Conservation (phyloP, 2,797 vertebrate genomes). For the Eleutherodactylus coqui region DNA sequence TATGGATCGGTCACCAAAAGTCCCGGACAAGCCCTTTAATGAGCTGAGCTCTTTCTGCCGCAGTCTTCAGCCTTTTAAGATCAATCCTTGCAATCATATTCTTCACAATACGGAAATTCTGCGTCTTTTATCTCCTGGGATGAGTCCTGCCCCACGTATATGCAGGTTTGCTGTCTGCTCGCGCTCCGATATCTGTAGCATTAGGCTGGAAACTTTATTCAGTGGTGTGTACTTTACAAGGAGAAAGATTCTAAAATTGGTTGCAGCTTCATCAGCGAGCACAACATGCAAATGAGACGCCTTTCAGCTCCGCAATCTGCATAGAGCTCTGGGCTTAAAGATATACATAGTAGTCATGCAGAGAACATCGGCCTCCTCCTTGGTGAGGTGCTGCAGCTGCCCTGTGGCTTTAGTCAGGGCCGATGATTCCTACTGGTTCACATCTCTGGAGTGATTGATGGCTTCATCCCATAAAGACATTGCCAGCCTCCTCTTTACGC, state of each 20-base stretch:
- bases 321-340: not conserved
- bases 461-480: not conserved
- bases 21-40: too few species aligned
- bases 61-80: too few species aligned
- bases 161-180: not conserved
- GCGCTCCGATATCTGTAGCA: not conserved
- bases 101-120: too few species aligned
- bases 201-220: too few species aligned
- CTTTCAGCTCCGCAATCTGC: not conserved
- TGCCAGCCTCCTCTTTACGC: not conserved
- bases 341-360: not conserved
- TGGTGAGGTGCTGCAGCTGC: not conserved
- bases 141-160: too few species aligned
- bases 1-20: too few species aligned
- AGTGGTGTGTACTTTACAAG: not conserved
- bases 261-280: not conserved
- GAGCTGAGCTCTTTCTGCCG: too few species aligned
- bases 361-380: not conserved
- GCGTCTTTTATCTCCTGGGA: too few species aligned
- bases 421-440: not conserved
- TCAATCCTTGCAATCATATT: too few species aligned
- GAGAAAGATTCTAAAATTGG: conserved; percentile 1
- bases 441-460: not conserved
- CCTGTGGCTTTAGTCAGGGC: not conserved
- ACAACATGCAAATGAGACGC: not conserved